These are phyloP conservation scores for Euspilapteryx auroguttella DNA, from an alignment of 2,888 invertebrate genomes.

Conservation along the genomic window DNA sequence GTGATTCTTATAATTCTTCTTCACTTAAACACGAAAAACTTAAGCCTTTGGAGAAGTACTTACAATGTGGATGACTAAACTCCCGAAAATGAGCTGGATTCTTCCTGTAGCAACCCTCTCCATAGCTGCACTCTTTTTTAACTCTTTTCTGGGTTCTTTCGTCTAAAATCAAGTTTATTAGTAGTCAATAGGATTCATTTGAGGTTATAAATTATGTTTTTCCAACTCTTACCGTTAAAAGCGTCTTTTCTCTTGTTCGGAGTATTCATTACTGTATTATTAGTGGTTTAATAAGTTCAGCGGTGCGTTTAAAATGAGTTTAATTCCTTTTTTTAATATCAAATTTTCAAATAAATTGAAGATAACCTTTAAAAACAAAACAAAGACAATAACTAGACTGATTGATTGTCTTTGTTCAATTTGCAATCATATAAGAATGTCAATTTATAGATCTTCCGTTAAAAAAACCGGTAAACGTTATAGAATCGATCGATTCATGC, in stretches of 20 bases:
- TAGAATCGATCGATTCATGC: background rate
- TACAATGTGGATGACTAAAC: conserved; percentile 79
- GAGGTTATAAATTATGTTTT: background rate
- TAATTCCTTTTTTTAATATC: no score
- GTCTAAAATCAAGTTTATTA: conserved; percentile 17
- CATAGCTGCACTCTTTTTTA: conserved; percentile 71
- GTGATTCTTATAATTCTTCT: no score
- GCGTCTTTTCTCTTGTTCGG: conserved; percentile 1
- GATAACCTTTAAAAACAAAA: no score
- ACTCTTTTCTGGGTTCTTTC: conserved; percentile 21
- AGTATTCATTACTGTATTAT: conserved; percentile 2
- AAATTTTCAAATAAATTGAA: no score
- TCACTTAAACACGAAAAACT: no score
- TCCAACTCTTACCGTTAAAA: background rate
- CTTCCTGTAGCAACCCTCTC: conserved; percentile 76
- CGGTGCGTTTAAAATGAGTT: no score
- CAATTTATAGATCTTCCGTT: no score
- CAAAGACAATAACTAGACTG: no score
- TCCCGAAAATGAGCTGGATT: conserved; percentile 85
- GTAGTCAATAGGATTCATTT: background rate
- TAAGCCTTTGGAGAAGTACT: no score
- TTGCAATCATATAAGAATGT: no score
- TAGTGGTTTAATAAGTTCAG: no score
- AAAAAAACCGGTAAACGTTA: background rate
- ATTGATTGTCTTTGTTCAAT: no score